Base-by-base conservation (phyloP, 2,797 vertebrate genomes). In the Tauraco hartlaubi region DNA sequence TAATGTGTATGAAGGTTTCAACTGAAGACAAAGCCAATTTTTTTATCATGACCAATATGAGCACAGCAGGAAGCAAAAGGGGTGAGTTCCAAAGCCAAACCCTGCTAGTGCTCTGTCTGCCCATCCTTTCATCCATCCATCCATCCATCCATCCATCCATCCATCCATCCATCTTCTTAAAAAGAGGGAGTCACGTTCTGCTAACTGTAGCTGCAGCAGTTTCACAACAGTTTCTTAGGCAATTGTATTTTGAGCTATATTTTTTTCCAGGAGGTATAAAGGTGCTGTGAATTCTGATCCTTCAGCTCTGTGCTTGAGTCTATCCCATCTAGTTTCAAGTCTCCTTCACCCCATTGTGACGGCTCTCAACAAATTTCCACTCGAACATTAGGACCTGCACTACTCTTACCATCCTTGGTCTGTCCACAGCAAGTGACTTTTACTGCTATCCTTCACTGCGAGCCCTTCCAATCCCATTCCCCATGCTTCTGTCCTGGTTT, bases 201-300 rank as follows among this genome's bases (percentile, higher is more conserved):
- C 96, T 97, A 95, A 97, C 96, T 94, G 96, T 96, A 96, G 95
- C 95, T 96, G 96, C 94, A 95, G 96, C 96, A 94, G 88, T 94
- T 97, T 96, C 80, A 79, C 85, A 79, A 33, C 41, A 51, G 64
- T 87, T 96, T 82, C 86, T 87, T 82, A 77, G 51, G 73, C 51
- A 89, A 64, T 52, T 75, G 55, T 74, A 48, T 81, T 91, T 89
- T 94, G 62, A 81, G 52, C 20, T 71, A 4, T 67, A 16, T 29
- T 67, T 94, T 83, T 89, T 90, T 33, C 62, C 71, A 91, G 69
- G 81, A 78, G 68, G 52, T 29, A 49, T 69, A 76, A 86, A 94
- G 25, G 35, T 75, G 74, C 55, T 71, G 31, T 21, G 51, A 82
- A 81, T 74, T 92, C 73, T 63, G 43, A 88, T 69, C 67, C 48